phyloP scores from a whole-genome alignment of 2,888 invertebrate genomes.

The Drosophila ezoana region DNA sequence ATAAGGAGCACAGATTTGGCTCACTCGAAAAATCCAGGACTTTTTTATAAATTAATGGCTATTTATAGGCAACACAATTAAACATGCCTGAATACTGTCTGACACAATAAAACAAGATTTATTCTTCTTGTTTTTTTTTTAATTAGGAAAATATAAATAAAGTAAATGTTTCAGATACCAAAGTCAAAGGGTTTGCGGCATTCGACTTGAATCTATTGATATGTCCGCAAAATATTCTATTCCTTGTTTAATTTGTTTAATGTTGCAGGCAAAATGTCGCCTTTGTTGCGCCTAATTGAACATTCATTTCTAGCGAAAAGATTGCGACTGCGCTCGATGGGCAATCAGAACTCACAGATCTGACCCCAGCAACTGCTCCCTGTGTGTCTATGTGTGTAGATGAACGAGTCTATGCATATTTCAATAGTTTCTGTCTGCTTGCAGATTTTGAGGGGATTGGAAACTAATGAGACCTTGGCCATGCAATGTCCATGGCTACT shows the following conservation, averaged over 20 bases:
- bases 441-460: constrained; percentile 1
- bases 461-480: constrained; percentile 54
- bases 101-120: too few relatives aligned
- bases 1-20: too few relatives aligned
- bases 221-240: neutral
- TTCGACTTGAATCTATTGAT: too few relatives aligned
- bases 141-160: neutral
- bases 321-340: constrained; percentile 5
- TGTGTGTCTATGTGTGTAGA: too few relatives aligned
- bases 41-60: too few relatives aligned
- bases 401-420: constrained; percentile 36
- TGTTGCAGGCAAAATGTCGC: constrained; percentile 61
- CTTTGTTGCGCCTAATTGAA: constrained; percentile 63
- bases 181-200: too few relatives aligned
- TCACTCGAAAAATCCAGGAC: too few relatives aligned
- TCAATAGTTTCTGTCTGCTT: constrained; percentile 56
- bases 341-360: too few relatives aligned
- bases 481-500: constrained; percentile 16
- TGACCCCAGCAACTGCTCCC: too few relatives aligned
- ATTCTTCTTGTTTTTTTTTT: too few relatives aligned
- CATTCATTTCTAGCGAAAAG: constrained; percentile 44
- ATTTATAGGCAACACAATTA: too few relatives aligned
- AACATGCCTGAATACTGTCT: too few relatives aligned
- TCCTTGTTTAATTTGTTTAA: constrained; percentile 56
- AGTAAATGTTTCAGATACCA: neutral